Conservation (phyloP, 2,888 invertebrate species). For the Celastrina argiolus region DNA sequence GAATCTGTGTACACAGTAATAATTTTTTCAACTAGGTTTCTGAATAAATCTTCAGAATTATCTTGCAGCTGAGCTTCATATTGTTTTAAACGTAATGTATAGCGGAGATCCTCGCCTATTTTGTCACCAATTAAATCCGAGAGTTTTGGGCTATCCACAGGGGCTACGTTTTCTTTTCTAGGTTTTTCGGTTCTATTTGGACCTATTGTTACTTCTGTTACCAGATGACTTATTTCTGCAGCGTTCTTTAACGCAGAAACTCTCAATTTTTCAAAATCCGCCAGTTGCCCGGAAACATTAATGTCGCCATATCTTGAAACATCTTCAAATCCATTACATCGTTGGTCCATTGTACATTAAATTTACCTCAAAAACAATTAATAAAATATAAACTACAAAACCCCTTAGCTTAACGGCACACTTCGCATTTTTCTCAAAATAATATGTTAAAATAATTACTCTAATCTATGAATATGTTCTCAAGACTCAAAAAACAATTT, state of each 20-base stretch:
- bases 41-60: constrained; percentile 49
- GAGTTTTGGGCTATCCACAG: constrained; percentile 45
- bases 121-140: constrained; percentile 49
- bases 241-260: constrained; percentile 79
- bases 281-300: constrained; percentile 52
- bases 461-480: too few species aligned
- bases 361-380: neutral
- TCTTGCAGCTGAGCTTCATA: constrained; percentile 53
- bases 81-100: constrained; percentile 55
- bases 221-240: constrained; percentile 66
- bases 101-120: constrained; percentile 54
- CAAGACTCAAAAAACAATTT: too few species aligned
- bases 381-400: neutral
- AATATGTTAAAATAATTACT: too few species aligned
- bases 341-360: neutral
- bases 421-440: too few species aligned
- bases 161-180: constrained; percentile 31
- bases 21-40: constrained; percentile 58
- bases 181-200: constrained; percentile 50
- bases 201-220: constrained; percentile 75
- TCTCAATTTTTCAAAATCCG: constrained; percentile 71
- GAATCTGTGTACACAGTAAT: constrained; percentile 52
- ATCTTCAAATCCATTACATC: neutral
- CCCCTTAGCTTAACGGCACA: too few species aligned
- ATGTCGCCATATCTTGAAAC: constrained; percentile 44